phyloP scores from a whole-genome alignment of 2,888 invertebrate species.

The Camptogramma bilineatum region DNA sequence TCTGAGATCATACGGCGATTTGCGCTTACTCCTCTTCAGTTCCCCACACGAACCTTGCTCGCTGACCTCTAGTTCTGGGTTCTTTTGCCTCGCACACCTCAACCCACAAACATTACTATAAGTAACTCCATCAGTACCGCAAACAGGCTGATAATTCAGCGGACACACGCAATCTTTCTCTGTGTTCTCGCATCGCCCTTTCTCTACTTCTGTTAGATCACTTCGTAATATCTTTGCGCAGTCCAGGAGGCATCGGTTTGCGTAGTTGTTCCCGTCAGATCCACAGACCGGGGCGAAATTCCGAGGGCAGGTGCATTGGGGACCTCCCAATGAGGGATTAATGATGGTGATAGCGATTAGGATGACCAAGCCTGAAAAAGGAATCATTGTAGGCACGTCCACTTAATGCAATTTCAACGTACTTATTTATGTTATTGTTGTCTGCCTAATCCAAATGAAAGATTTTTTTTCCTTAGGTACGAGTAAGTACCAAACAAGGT shows the following conservation, averaged over 20 bases:
- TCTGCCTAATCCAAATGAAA: too few species aligned
- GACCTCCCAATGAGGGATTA: conserved; percentile 4
- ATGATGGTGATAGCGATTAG: conserved; percentile 18
- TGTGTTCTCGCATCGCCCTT: conserved; percentile 8
- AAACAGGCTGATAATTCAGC: conserved; percentile 15
- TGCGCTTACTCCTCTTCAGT: conserved; percentile 20
- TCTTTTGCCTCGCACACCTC: conserved; percentile 25
- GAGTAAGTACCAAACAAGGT: too few species aligned
- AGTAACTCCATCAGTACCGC: conserved; percentile 33
- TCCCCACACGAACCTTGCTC: conserved; percentile 24
- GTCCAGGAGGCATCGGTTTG: conserved; percentile 31
- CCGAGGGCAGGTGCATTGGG: conserved; percentile 22
- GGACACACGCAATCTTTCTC: conserved; percentile 14
- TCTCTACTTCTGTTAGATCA: conserved; percentile 15
- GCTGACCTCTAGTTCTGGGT: conserved; percentile 16
- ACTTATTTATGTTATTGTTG: too few species aligned
- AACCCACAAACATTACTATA: conserved; percentile 32
- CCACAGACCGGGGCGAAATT: conserved; percentile 33
- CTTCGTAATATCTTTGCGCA: conserved; percentile 21
- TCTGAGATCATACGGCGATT: conserved; percentile 8
- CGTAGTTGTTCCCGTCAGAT: conserved; percentile 28
- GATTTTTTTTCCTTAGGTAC: too few species aligned
- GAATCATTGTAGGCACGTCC: not conserved
- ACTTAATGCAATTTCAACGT: too few species aligned
- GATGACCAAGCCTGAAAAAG: conserved; percentile 17